Evolutionary conservation across 2,113 vertebrate genomes (phyloP), one percentile per base, ranked within the genome.

Genomic region (Rhea americana): DNA sequence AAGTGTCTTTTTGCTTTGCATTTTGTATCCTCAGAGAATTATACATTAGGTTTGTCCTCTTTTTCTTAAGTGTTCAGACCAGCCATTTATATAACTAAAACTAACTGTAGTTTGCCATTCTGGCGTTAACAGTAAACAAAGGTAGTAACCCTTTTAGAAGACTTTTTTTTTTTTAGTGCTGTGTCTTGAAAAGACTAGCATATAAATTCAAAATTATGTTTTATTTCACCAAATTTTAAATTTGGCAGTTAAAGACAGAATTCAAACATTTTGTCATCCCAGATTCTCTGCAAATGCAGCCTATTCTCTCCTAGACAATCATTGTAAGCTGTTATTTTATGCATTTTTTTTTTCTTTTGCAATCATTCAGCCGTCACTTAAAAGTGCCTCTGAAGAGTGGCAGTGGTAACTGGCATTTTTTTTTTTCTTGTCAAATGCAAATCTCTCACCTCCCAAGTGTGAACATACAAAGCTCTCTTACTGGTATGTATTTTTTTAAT

Each of bases 361-460:
- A 50, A 48, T 55, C 56, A 65, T 91, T 94, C 37, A 72, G 81
- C 81, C 48, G 24, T 74, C 35, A 47, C 66, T 92, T 87, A 67
- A 45, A 93, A 88, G 56, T 87, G 50, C 59, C n/a, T 83, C 84
- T 90, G 71, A 91, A 82, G 79, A 77, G 72, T 90, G 70, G 53
- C 75, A 89, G 50, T 78, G 72, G 84, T 78, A 93, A 88, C 22
- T 63, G 48, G 48, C 68, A 41, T 77, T 58, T 68, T 75, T 18
- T 61, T 16, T 51, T 9, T 12, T 53, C 68, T 74, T 93, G 91
- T 95, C 79, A 93, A 62, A 94, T 91, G 85, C 78, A 62, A 89
- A 95, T 94, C 58, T 94, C 92, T 91, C 77, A 70, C 41, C 37
- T 89, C 80, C 84, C 43, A n/a, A 24, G 89, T 90, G 89, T 65